Conservation (phyloP, 2,888 invertebrate genomes). For the Gastracanthus pulcherrimus region DNA sequence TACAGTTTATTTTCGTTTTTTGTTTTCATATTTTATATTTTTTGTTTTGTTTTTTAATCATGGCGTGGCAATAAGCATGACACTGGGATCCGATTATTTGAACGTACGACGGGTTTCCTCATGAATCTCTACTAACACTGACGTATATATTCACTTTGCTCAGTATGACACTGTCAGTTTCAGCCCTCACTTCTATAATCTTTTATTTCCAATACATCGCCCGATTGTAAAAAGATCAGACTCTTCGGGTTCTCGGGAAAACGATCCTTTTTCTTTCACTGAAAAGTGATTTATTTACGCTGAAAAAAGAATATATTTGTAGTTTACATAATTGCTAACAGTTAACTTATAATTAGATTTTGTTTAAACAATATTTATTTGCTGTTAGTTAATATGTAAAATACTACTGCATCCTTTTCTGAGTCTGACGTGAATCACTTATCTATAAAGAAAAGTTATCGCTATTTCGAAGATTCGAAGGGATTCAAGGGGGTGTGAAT, state of each 20-base stretch:
- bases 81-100: slow-evolving; percentile 8
- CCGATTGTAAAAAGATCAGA: slow-evolving; percentile 10
- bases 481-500: slow-evolving; percentile 38
- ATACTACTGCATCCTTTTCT: neutral
- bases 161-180: slow-evolving; percentile 78
- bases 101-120: slow-evolving; percentile 32
- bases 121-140: slow-evolving; percentile 72
- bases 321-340: neutral
- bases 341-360: neutral
- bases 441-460: neutral
- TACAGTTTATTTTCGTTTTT: slow-evolving; percentile 7
- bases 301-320: neutral
- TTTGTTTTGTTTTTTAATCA: slow-evolving; percentile 1
- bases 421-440: neutral
- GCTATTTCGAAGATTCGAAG: neutral
- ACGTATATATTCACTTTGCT: slow-evolving; percentile 78
- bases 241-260: neutral
- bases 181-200: slow-evolving; percentile 68
- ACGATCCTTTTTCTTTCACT: neutral
- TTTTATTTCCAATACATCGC: slow-evolving; percentile 15
- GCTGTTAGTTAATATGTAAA: neutral
- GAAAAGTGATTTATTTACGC: neutral
- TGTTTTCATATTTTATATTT: neutral
- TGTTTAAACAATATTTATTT: neutral
- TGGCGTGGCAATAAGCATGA: slow-evolving; percentile 29